Base-by-base conservation (phyloP, 2,797 vertebrate genomes). In the Denticeps clupeoides region DNA sequence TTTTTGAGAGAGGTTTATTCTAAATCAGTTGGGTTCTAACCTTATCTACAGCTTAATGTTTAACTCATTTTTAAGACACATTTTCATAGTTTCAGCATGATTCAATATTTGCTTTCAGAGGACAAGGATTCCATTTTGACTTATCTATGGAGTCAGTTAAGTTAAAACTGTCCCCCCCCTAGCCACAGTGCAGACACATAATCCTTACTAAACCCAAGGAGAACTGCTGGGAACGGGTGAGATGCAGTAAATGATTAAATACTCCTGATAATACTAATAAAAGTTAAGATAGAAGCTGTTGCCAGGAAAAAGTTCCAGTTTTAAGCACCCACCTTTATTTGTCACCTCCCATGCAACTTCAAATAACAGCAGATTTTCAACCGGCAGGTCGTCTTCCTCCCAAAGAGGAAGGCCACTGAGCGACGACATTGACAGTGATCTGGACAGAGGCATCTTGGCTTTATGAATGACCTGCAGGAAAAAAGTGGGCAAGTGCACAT, bases 321-420 rank as follows among this genome's bases (percentile, higher is more conserved):
- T 7, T 28, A 9, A 18, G 3, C 45, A 75, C 85, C 64, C 59
- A 96, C 93, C 91, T 91, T 97, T 98, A 75, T 98, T 97, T 51
- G 92, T 85, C 58, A 94, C 90, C 68, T 98, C 94, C 94, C 93
- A 98, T 37, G 93, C 74, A n/a, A 93, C 71, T 72, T 98, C 93
- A 5, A 98, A 97, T 15, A 98, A 85, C 58, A 97, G 64, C 46
- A 96, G 69, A 27, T 95, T 82, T 10, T 96, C 85, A 59, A 93
- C 77, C 0, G 88, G 89, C 26, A 98, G 77, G 9, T 83, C 80
- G 16, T 89, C 87, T 0, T 86, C 84, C 10, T 96, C 90, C 85
- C 86, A 90, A 49, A 77, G 74, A 0, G 87, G 88, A 45, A 98
- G 81, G 2, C 92, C 89, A 0, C 86, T 85, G 27, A 98, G 77